Conservation (phyloP, 2,113 vertebrate genomes). For the Myrmecobius fasciatus region DNA sequence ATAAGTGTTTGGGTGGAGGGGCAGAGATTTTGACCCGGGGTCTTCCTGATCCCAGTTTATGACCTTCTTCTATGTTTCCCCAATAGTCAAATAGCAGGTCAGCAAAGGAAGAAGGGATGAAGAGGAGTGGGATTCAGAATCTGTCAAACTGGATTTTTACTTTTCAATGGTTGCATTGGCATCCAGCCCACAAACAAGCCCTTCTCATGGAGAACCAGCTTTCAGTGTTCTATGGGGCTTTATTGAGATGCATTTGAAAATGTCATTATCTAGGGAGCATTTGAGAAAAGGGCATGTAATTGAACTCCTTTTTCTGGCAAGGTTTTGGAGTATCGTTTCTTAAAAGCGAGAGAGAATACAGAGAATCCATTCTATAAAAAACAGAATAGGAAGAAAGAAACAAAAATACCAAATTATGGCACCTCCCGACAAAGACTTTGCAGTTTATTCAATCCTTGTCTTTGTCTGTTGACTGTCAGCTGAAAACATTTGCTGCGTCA, state of each 20-base stretch:
- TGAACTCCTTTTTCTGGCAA: background rate
- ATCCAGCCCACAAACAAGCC: background rate
- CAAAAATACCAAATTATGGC: background rate
- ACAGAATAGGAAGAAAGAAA: background rate
- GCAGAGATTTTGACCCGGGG: background rate
- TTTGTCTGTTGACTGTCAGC: slow-evolving; percentile 32
- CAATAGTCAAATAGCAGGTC: background rate
- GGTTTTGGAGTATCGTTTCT: slow-evolving; percentile 28
- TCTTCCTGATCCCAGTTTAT: background rate
- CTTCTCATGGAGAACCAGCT: background rate
- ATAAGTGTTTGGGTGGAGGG: background rate
- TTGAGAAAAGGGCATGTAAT: slow-evolving; percentile 1
- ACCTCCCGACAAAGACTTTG: slow-evolving; percentile 5
- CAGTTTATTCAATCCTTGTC: slow-evolving; percentile 14
- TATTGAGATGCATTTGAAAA: background rate
- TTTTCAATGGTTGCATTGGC: background rate
- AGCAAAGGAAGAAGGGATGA: background rate
- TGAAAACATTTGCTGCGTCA: slow-evolving; percentile 8
- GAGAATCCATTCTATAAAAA: background rate
- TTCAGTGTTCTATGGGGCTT: background rate
- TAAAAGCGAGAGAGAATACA: background rate
- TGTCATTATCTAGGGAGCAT: slow-evolving; percentile 23
- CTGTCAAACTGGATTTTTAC: background rate
- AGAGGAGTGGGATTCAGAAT: background rate
- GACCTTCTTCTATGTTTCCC: background rate